Conservation (phyloP, 2,113 vertebrate species). For the Mesitornis unicolor region DNA sequence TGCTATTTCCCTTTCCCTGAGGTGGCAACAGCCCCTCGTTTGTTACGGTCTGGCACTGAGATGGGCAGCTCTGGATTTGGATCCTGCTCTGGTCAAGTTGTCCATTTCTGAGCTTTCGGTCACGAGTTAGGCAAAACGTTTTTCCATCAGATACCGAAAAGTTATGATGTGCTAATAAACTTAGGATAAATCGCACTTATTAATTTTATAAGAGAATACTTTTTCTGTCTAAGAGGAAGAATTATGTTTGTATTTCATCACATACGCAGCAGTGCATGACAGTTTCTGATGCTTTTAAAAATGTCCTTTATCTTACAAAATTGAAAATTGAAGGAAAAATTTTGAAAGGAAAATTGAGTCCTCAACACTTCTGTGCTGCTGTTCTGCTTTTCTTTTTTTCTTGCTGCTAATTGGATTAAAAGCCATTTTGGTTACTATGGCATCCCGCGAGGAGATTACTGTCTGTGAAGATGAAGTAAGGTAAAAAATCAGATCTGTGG, state of each 20-base stretch:
- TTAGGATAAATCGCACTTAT: background rate
- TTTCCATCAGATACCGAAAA: background rate
- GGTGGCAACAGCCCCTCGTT: background rate
- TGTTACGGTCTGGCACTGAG: accelerated
- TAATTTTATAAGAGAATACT: background rate
- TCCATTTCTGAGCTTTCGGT: background rate
- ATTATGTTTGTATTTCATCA: background rate
- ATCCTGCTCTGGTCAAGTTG: background rate
- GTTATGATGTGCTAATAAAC: background rate
- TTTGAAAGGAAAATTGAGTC: background rate
- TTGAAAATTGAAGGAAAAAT: no score
- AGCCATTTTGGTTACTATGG: slow-evolving; percentile 71
- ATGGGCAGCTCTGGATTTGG: background rate
- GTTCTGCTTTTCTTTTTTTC: slow-evolving; percentile 72
- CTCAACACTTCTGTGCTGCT: slow-evolving; percentile 47
- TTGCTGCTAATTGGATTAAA: slow-evolving; percentile 79
- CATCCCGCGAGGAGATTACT: slow-evolving; percentile 74
- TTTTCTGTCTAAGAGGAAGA: background rate
- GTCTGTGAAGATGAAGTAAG: slow-evolving; percentile 79
- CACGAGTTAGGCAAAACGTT: background rate
- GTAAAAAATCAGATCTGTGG: slow-evolving; percentile 66
- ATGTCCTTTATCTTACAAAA: background rate
- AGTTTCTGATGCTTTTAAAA: background rate
- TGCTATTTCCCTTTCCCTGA: background rate
- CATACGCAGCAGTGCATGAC: background rate